Evolutionary conservation across 64 coral and sea anemone genomes (phyloP).

Genomic region (Catalaphyllia jardinei): DNA sequence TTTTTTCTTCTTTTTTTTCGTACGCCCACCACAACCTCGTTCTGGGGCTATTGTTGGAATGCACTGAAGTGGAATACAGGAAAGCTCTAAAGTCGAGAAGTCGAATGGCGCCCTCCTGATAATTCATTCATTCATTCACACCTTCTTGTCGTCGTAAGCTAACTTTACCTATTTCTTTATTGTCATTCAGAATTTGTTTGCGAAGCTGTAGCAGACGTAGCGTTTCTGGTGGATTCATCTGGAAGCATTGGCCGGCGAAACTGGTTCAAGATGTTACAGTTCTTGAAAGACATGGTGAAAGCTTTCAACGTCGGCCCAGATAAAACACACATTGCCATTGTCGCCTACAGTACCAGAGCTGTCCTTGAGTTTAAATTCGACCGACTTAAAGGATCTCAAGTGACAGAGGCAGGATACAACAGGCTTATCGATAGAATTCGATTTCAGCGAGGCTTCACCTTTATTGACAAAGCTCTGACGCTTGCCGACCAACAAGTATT

Average conservation of each 20-base stretch:
- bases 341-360: constrained; percentile 61
- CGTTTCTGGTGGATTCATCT: constrained; percentile 87
- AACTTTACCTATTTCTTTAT: background rate
- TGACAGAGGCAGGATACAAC: background rate
- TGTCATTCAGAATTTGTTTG: constrained; percentile 42
- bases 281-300: constrained; percentile 49
- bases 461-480: constrained; percentile 73
- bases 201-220: constrained; percentile 64
- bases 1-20: too few species aligned
- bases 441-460: constrained; percentile 69
- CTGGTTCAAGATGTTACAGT: constrained; percentile 50
- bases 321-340: constrained; percentile 68
- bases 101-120: too few species aligned
- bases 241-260: constrained; percentile 75
- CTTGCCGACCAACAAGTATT: constrained; percentile 54
- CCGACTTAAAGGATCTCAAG: background rate
- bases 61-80: too few species aligned
- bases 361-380: constrained; percentile 47
- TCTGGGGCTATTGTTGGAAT: too few species aligned
- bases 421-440: constrained; percentile 23
- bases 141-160: background rate
- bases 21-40: too few species aligned
- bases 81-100: too few species aligned
- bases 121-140: too few species aligned
- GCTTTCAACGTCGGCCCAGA: constrained; percentile 55